A percentile compares a stretch with the other conserved stretches of the same genome.
Conservation (phyloP, 2,888 invertebrate genomes). For the Leptogaster cylindrica region DNA sequence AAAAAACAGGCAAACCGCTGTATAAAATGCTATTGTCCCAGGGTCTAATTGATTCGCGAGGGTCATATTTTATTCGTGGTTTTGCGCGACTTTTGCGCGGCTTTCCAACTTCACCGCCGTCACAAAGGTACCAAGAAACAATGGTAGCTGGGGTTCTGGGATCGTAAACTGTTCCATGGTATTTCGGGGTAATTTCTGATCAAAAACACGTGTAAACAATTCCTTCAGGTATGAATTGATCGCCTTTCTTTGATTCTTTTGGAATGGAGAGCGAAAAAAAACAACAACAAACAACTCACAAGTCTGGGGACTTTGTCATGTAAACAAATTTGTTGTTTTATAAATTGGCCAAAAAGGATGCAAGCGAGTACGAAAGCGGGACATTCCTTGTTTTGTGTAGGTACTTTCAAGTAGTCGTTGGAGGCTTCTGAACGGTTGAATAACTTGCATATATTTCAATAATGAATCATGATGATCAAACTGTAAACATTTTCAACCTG, state of each 20-base stretch:
- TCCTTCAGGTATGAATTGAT: slow-evolving; percentile 36
- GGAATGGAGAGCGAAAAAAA: neutral
- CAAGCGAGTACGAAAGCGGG: slow-evolving; percentile 19
- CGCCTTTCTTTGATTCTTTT: slow-evolving; percentile 36
- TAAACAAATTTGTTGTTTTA: slow-evolving; percentile 39
- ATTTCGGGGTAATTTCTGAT: slow-evolving; percentile 36
- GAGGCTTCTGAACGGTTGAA: neutral
- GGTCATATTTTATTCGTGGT: slow-evolving; percentile 52
- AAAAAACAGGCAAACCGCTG: slow-evolving; percentile 48
- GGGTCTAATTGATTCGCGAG: slow-evolving; percentile 60
- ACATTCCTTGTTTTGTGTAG: neutral
- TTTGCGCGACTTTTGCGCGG: slow-evolving; percentile 4
- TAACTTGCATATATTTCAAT: slow-evolving; percentile 1
- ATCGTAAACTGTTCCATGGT: slow-evolving; percentile 33
- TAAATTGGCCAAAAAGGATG: slow-evolving; percentile 27
- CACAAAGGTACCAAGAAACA: slow-evolving; percentile 29
- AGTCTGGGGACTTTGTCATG: slow-evolving; percentile 32
- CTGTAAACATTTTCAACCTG: too few species aligned
- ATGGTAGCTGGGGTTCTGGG: slow-evolving; percentile 18
- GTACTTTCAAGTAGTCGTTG: neutral
- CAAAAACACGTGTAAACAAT: slow-evolving; percentile 39
- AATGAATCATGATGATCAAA: slow-evolving; percentile 33
- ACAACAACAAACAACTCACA: neutral
- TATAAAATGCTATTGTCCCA: slow-evolving; percentile 50
- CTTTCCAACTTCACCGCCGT: neutral